Evolutionary conservation across 1,140 invertebrate genomes (phyloP), one percentile per base, ranked within the genome.

Genomic region (Augochlora pura): DNA sequence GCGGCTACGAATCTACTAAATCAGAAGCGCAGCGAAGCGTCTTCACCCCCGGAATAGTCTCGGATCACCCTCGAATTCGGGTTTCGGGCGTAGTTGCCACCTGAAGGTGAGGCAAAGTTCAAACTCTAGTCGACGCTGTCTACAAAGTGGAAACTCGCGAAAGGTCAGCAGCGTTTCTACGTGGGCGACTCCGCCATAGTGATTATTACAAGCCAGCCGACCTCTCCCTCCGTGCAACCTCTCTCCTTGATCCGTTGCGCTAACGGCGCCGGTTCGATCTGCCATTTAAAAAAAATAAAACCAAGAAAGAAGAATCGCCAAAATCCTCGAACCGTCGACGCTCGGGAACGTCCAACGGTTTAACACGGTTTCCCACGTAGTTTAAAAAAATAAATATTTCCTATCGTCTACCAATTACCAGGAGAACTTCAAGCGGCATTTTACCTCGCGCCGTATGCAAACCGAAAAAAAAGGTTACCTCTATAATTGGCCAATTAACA

Each of bases 1-100:
- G 75, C 82, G 83, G 76, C 86, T 78, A 69, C 65, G 80, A 74
- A 80, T 86, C 79, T 77, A 83, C 77, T 90, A 90, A 90, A 90
- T 90, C 89, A 90, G 85, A 88, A 88, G 86, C 74, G 87, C 89
- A 90, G 86, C 88, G 82, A 85, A 90, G 88, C 89, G 85, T 90
- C 87, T 83, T 86, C 84, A 70, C 81, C 76, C 76, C 77, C 27
- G 60, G 57, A 76, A 38, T 74, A 68, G 46, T 77, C 78, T 77
- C 68, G 81, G 83, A 87, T 89, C 78, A 82, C 60, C 80, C 65
- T 62, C 52, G 78, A 82, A 66, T 82, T 79, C 46, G 66, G 66
- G 60, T 63, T 82, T 74, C 65, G 57, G 57, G 71, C n/a, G 57
- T 64, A 82, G 76, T 86, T 86, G 68, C 66, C 65, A 59, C 64